Percentiles rank a stretch among this genome's conserved stretches.
Conservation (phyloP, 2,797 vertebrate genomes). For the Heteromormyrus szaboi region DNA sequence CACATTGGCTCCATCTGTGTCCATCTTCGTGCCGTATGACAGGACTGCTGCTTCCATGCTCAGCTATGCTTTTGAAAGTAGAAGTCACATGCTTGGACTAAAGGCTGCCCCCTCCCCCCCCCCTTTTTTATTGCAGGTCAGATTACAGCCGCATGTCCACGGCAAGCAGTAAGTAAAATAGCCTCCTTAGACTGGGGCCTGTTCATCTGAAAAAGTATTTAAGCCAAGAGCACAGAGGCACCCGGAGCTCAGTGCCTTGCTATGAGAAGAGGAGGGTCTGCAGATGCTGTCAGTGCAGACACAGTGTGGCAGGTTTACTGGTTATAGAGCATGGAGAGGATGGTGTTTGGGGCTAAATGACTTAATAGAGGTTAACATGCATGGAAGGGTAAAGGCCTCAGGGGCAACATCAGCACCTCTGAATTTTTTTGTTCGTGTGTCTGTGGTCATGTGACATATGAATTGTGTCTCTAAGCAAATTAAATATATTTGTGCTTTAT, state of each 20-base stretch:
- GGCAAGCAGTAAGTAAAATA: constrained; percentile 83
- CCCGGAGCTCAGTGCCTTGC: not conserved
- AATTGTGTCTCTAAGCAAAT: not conserved
- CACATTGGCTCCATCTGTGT: not conserved
- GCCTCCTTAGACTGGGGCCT: not conserved
- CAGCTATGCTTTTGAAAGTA: constrained; percentile 26
- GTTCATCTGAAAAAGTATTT: not conserved
- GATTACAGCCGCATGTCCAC: constrained; percentile 89
- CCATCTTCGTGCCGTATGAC: constrained; percentile 21
- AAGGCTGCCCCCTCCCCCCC: constrained; percentile 29
- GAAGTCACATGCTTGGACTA: constrained; percentile 40
- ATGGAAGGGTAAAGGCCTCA: not conserved
- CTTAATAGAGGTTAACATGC: not conserved
- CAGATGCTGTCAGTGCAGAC: constrained; percentile 35
- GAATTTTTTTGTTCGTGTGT: not conserved
- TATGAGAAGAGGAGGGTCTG: not conserved
- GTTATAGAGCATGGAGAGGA: not conserved
- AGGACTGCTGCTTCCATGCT: not conserved
- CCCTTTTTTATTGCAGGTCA: constrained; percentile 72
- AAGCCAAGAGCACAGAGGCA: not conserved
- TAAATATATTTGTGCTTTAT: not conserved
- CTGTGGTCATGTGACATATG: not conserved
- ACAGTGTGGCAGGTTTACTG: not conserved
- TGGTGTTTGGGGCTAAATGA: not conserved
- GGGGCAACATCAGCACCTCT: not conserved